Base-by-base conservation (phyloP, 2,797 vertebrate species). In the Gymnocypris eckloni region DNA sequence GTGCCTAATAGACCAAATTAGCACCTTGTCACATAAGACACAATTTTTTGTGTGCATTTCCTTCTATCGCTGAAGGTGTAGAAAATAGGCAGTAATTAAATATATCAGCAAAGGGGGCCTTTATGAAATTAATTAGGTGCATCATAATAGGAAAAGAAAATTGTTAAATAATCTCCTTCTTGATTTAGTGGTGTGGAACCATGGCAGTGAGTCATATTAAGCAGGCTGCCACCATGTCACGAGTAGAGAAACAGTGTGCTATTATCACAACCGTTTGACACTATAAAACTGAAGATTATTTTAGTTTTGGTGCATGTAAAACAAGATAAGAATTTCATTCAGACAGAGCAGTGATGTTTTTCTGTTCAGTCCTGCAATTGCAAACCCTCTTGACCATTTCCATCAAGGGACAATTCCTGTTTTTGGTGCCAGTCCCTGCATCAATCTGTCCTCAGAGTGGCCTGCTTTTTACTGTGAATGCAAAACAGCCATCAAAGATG, bases 111-210 rank as follows among this genome's bases (percentile, higher is more conserved):
- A 85, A 86, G 89, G 90, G 88, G 91, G 92, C 87, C 91, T 91
- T 95, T 93, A 91, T 88, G 92, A 93, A 93, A 93, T 93, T 93
- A 95, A 95, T 95, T 93, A 93, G 91, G 91, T 93, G 91, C 92
- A 89, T 91, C 86, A 93, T 92, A 93, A 94, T 90, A 93, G 91
- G 92, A 90, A 90, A 87, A 90, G 90, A 92, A 94, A 90, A 88
- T 87, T 83, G 86, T 88, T 82, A 86, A 90, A 86, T 86, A 84
- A 87, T 75, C 59, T 39, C 77, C 81, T 81, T 88, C 79, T 81
- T 88, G 87, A 86, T 90, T 86, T 75, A 86, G 80, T 18, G 39
- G n/a, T 71, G 80, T 87, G 79, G 76, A 89, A 87, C 89, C 85
- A 84, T 84, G 69, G 66, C 82, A 87, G 59, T 72, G n/a, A 79